Evolutionary conservation across 2,888 invertebrate species (phyloP).

Genomic region (Acleris emargana): DNA sequence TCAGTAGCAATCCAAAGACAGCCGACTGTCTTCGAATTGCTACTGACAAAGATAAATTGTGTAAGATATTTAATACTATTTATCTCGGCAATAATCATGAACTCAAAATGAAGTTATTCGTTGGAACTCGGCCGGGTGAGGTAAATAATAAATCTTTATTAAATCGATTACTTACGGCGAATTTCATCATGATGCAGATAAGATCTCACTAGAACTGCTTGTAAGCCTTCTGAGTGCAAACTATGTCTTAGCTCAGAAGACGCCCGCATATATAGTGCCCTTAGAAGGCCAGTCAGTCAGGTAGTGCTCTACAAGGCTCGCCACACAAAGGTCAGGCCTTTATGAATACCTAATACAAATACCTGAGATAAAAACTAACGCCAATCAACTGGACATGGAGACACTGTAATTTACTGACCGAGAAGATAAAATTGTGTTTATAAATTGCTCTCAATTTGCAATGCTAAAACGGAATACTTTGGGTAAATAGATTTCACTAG

Average conservation of each 20-base stretch:
- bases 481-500: too few species aligned
- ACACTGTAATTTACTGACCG: constrained; percentile 1
- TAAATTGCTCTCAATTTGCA: background rate
- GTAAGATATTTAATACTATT: too few species aligned
- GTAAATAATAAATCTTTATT: too few species aligned
- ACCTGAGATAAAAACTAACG: constrained; percentile 59
- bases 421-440: background rate
- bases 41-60: too few species aligned
- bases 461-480: background rate
- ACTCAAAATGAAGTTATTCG: too few species aligned
- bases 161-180: constrained; percentile 64
- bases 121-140: too few species aligned
- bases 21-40: too few species aligned
- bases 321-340: constrained; percentile 66
- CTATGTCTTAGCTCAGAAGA: constrained; percentile 67
- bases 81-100: too few species aligned
- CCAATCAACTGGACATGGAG: constrained; percentile 16
- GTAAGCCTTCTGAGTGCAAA: constrained; percentile 75
- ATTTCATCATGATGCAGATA: constrained; percentile 73
- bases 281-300: constrained; percentile 66
- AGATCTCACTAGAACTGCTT: constrained; percentile 77
- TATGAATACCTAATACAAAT: constrained; percentile 72
- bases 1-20: too few species aligned
- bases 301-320: constrained; percentile 50
- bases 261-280: constrained; percentile 65